Evolutionary conservation across 2,113 vertebrate genomes (phyloP).

Genomic region (Indicator indicator): DNA sequence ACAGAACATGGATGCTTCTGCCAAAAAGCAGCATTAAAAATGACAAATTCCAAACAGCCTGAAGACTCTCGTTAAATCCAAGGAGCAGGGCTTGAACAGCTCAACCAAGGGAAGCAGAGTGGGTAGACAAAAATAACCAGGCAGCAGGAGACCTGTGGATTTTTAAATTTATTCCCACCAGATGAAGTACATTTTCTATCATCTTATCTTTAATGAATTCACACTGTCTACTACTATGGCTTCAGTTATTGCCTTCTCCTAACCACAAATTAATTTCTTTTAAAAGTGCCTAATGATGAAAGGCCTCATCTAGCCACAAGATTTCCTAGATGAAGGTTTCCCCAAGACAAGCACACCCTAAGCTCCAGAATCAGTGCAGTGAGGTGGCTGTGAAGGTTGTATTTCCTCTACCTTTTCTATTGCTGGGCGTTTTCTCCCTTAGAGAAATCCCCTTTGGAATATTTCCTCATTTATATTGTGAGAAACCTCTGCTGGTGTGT

Average conservation of each 20-base stretch:
- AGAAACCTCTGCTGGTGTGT: neutral
- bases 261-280: neutral
- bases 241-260: neutral
- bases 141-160: neutral
- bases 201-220: neutral
- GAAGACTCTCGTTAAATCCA: slow-evolving; percentile 44
- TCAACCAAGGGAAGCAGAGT: neutral
- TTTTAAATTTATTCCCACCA: slow-evolving; percentile 27
- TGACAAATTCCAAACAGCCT: slow-evolving; percentile 65
- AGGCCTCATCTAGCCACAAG: neutral
- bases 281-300: neutral
- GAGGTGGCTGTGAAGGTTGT: neutral
- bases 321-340: neutral
- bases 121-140: neutral
- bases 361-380: neutral
- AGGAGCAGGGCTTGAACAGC: slow-evolving; percentile 13
- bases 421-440: neutral
- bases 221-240: neutral
- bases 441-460: neutral
- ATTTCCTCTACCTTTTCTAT: neutral
- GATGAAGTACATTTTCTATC: neutral
- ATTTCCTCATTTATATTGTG: slow-evolving; percentile 3
- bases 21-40: slow-evolving; percentile 70
- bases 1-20: slow-evolving; percentile 56
- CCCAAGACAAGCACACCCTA: neutral